These are phyloP conservation scores for roundworm (Caenorhabditis elegans) DNA, from an alignment of 1,140 invertebrate species.

Conservation along the genomic window WBcel235 BX284606.5:1012501-1013000, in stretches of 20 bases:
- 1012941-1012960: background rate
- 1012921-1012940: background rate
- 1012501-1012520: too few relatives aligned
- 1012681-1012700: too few relatives aligned
- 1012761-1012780: background rate
- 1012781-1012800: background rate
- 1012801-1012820: background rate
- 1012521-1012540: too few relatives aligned
- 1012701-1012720: too few relatives aligned
- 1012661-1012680: too few relatives aligned
- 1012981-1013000: background rate
- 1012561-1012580: too few relatives aligned
- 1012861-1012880: background rate
- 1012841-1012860: too few relatives aligned
- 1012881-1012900: background rate
- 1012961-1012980: background rate
- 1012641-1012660: too few relatives aligned
- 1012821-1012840: background rate
- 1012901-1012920: background rate
- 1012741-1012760: constrained; percentile 47
- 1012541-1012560: too few relatives aligned
- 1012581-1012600: too few relatives aligned
- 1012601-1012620: too few relatives aligned
- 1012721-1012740: background rate
- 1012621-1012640: too few relatives aligned